Percentiles rank a stretch among this genome's conserved stretches.
These are phyloP conservation scores for Palythoa grandiflora DNA, from an alignment of 92 coral and sea anemone species.

Conservation along the genomic window DNA sequence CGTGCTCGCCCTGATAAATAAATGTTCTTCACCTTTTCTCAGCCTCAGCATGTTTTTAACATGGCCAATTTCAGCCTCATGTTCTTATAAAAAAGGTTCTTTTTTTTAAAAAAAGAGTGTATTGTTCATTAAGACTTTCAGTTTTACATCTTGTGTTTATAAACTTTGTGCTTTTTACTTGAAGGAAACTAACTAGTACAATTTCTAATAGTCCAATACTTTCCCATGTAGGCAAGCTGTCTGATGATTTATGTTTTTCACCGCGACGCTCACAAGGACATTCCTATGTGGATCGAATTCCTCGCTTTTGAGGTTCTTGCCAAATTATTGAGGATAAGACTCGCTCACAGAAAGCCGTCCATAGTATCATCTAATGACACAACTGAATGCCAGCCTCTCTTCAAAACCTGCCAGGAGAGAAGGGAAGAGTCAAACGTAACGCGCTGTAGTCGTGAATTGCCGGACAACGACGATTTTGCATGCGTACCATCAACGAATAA, in stretches of 20 bases:
- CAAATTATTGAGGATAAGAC: slow-evolving; percentile 66
- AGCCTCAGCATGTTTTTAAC: too few relatives aligned
- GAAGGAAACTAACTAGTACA: too few relatives aligned
- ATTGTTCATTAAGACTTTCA: too few relatives aligned
- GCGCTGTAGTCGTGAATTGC: neutral
- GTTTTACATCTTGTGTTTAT: too few relatives aligned
- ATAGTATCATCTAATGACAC: neutral
- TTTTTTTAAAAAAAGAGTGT: too few relatives aligned
- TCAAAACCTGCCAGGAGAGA: neutral
- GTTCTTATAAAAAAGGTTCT: too few relatives aligned
- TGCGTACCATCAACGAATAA: neutral
- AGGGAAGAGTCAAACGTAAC: neutral
- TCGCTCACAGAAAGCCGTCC: neutral
- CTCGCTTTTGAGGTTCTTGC: slow-evolving; percentile 80
- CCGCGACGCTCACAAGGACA: slow-evolving; percentile 72
- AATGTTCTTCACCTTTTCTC: too few relatives aligned
- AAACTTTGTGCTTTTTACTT: too few relatives aligned
- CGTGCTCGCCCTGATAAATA: too few relatives aligned
- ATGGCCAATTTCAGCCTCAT: too few relatives aligned
- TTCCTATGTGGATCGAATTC: slow-evolving; percentile 79
- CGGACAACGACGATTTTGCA: slow-evolving; percentile 15
- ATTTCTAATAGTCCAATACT: too few relatives aligned
- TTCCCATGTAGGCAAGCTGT: slow-evolving; percentile 43
- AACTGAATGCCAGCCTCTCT: neutral
- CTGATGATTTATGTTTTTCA: slow-evolving; percentile 76